Evolutionary conservation across 2,113 vertebrate genomes (phyloP).

Genomic region (Dryoscopus gambensis): DNA sequence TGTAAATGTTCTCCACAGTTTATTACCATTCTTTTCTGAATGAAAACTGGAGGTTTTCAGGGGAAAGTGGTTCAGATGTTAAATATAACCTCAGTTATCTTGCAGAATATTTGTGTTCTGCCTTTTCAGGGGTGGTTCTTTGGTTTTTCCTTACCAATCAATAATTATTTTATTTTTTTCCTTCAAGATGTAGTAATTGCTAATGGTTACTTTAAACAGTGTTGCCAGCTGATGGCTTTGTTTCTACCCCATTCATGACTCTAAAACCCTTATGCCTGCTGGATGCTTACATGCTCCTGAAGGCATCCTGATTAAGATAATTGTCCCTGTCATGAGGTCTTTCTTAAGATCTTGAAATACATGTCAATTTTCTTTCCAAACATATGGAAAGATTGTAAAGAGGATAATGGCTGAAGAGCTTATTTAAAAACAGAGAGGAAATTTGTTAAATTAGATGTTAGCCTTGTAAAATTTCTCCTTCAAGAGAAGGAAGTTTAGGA

Average conservation of each 20-base stretch:
- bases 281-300: not conserved
- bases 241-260: not conserved
- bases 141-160: not conserved
- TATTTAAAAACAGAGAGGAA: not conserved
- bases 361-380: not conserved
- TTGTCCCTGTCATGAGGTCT: not conserved
- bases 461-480: not conserved
- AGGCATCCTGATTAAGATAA: not conserved
- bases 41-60: accelerated
- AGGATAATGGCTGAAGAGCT: not conserved
- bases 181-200: not conserved
- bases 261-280: not conserved
- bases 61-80: not conserved
- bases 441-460: not conserved
- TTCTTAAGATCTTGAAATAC: not conserved
- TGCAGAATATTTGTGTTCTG: not conserved
- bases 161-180: not conserved
- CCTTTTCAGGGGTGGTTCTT: not conserved
- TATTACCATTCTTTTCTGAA: not conserved
- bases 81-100: not conserved
- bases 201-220: not conserved
- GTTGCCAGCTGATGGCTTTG: not conserved
- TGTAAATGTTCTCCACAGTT: not conserved
- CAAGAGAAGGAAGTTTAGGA: not conserved
- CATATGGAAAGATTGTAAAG: not conserved